A percentile compares a stretch with the other conserved stretches of the same genome.
Evolutionary conservation across 2,113 vertebrate genomes (phyloP).

Genomic region (Tinamus guttatus): DNA sequence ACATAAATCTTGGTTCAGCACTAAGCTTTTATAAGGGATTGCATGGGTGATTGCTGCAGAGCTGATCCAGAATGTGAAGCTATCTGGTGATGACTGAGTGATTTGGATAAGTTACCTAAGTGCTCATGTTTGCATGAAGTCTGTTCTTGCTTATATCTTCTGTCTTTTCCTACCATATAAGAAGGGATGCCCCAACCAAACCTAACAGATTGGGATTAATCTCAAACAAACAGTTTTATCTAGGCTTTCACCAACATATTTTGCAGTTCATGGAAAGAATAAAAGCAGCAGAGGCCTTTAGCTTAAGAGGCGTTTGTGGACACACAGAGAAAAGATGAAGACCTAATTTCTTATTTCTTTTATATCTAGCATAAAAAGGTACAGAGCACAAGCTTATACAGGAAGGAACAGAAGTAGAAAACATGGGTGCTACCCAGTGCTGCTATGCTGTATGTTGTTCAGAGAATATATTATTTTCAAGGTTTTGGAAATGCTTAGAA

Average conservation of each 20-base stretch:
- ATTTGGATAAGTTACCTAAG: slow-evolving; percentile 11
- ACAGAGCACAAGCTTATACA: rapidly evolving
- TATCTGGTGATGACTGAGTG: neutral
- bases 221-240: neutral
- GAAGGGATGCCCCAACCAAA: neutral
- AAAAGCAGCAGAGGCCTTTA: neutral
- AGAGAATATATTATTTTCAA: neutral
- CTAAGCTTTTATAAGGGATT: neutral
- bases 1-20: neutral
- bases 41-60: neutral
- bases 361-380: neutral
- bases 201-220: neutral
- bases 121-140: neutral
- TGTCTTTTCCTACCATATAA: neutral
- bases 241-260: slow-evolving; percentile 36
- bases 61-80: slow-evolving; percentile 20
- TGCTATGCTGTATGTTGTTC: neutral
- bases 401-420: neutral
- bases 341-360: neutral
- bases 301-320: neutral
- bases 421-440: neutral
- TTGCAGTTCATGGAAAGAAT: slow-evolving; percentile 20
- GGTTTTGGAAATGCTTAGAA: neutral
- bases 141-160: neutral
- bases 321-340: neutral